These are phyloP conservation scores for Canis aureus DNA, from an alignment of 2,113 vertebrate genomes.

Conservation along the genomic window DNA sequence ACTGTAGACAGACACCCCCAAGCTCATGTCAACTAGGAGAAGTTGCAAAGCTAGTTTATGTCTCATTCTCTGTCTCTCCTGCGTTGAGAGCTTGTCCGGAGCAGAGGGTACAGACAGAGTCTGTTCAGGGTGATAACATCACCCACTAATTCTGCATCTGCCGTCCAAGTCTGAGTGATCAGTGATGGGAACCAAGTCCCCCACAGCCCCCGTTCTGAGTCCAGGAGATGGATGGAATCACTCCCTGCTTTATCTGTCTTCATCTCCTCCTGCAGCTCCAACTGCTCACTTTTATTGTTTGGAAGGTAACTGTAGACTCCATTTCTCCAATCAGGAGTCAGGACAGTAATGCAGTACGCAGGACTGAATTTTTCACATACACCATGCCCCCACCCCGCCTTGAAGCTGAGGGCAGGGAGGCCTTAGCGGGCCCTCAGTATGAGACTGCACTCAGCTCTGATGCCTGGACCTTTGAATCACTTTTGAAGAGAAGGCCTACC, in stretches of 20 bases:
- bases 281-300: neutral
- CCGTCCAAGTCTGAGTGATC: neutral
- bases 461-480: neutral
- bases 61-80: neutral
- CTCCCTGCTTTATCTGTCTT: neutral
- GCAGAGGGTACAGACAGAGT: neutral
- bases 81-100: accelerated
- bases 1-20: accelerated
- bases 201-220: neutral
- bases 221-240: neutral
- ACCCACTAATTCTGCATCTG: neutral
- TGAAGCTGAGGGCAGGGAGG: neutral
- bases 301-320: neutral
- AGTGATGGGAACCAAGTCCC: neutral
- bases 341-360: neutral
- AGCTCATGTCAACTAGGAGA: neutral
- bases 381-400: accelerated
- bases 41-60: too few relatives aligned
- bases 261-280: neutral
- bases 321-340: neutral
- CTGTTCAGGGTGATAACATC: neutral
- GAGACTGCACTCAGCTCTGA: neutral
- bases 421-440: neutral
- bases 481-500: neutral
- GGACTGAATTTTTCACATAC: too few relatives aligned